A percentile compares a stretch with the other conserved stretches of the same genome.
Evolutionary conservation across 2,888 invertebrate species (phyloP).

Genomic region (Halocaridina rubra): DNA sequence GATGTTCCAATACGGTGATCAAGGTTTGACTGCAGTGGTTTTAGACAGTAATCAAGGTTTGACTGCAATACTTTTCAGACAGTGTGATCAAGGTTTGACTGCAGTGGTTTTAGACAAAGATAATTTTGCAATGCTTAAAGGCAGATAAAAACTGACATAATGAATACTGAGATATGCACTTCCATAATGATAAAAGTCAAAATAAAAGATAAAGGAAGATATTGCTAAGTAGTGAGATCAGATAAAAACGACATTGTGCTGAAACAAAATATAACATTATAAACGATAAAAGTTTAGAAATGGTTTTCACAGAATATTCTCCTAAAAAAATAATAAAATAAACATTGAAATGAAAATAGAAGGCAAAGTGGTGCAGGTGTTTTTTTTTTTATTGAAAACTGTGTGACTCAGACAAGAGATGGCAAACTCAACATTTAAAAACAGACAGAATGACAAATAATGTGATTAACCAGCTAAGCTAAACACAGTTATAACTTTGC

Average conservation of each 20-base stretch:
- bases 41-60: too few species aligned
- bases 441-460: slow-evolving; percentile 49
- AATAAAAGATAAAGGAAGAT: slow-evolving; percentile 12
- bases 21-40: too few species aligned
- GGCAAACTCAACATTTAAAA: slow-evolving; percentile 53
- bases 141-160: too few species aligned
- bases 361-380: slow-evolving; percentile 59
- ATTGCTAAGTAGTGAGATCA: slow-evolving; percentile 35
- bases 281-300: slow-evolving; percentile 34
- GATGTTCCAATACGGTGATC: too few species aligned
- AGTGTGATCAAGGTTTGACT: not conserved
- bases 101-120: too few species aligned
- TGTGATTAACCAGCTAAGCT: not conserved
- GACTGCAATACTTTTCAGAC: too few species aligned
- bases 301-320: slow-evolving; percentile 39
- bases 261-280: slow-evolving; percentile 47
- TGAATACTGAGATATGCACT: too few species aligned
- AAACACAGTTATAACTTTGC: not conserved
- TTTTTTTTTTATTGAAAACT: slow-evolving; percentile 47
- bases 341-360: slow-evolving; percentile 25
- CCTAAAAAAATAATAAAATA: not conserved
- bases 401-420: slow-evolving; percentile 54
- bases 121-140: too few species aligned
- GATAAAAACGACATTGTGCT: slow-evolving; percentile 48
- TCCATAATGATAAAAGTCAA: too few species aligned